These are phyloP conservation scores for Axinella damicornis DNA, from an alignment of 37 sponge, comb jelly and placozoan species.

Conservation along the genomic window DNA sequence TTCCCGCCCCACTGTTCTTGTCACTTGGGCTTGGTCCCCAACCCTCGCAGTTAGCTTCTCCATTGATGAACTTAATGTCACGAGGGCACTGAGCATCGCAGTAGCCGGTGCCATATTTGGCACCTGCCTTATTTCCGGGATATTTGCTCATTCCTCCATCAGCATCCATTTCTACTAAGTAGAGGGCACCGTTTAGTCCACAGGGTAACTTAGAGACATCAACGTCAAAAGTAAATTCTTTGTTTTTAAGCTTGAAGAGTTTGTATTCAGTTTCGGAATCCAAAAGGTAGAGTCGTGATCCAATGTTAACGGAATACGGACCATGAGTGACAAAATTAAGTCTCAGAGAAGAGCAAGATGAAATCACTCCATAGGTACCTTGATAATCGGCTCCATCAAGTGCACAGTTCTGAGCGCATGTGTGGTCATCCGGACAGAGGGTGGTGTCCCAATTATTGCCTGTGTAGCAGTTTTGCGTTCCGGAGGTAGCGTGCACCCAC, in stretches of 20 bases:
- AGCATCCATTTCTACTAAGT: no score
- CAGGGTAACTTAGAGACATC: background rate
- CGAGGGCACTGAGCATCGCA: no score
- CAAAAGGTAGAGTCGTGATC: background rate
- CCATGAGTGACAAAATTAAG: conserved; percentile 19
- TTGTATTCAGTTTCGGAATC: background rate
- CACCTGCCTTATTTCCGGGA: no score
- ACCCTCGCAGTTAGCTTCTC: conserved; percentile 1
- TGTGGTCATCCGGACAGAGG: conserved; percentile 11
- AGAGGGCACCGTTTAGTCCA: background rate
- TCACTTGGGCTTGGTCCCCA: no score
- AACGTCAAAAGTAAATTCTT: background rate
- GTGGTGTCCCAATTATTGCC: conserved; percentile 24
- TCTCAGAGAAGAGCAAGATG: background rate
- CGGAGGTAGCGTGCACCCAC: conserved; percentile 10
- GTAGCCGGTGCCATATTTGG: no score
- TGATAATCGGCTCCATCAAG: conserved; percentile 31
- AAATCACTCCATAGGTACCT: conserved; percentile 19
- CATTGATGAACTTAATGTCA: conserved; percentile 2
- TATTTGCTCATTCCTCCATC: no score
- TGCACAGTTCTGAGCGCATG: conserved; percentile 33
- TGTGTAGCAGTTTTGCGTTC: conserved; percentile 26
- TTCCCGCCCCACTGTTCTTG: background rate
- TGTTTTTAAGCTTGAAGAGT: conserved; percentile 1
- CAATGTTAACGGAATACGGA: background rate